These are phyloP conservation scores for Nesidiocoris tenuis DNA, from an alignment of 2,888 invertebrate species.

Conservation along the genomic window DNA sequence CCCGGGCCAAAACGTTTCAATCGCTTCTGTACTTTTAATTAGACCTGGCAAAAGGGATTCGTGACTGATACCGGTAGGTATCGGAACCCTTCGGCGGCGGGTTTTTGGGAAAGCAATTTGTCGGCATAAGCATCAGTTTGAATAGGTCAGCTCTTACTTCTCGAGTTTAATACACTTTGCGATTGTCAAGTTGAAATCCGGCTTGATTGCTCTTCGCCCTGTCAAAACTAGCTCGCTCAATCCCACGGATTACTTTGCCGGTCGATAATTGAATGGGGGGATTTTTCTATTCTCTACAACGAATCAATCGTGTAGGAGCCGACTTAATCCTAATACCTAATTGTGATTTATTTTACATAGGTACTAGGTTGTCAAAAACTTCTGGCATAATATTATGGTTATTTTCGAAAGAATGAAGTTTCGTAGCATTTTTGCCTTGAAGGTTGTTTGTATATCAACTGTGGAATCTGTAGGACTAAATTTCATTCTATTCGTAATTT, in stretches of 20 bases:
- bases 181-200: constrained; percentile 1
- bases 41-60: constrained; percentile 3
- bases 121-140: constrained; percentile 9
- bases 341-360: too few species aligned
- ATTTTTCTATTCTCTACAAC: too few species aligned
- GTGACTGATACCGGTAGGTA: constrained; percentile 33
- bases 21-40: constrained; percentile 29
- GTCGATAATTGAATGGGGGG: too few species aligned
- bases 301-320: too few species aligned
- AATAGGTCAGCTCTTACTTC: constrained; percentile 5
- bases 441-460: too few species aligned
- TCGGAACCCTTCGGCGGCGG: constrained; percentile 16
- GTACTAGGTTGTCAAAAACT: too few species aligned
- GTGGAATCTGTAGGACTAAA: too few species aligned
- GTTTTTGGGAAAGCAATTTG: constrained; percentile 30
- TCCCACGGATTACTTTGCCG: not conserved
- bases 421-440: too few species aligned
- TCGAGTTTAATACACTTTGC: not conserved
- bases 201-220: not conserved
- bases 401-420: too few species aligned
- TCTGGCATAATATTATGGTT: too few species aligned
- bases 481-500: too few species aligned
- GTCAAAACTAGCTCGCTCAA: not conserved
- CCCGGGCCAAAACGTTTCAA: constrained; percentile 15
- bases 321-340: too few species aligned